Conservation (phyloP, 2,888 invertebrate species). For the Anticlea derivata region DNA sequence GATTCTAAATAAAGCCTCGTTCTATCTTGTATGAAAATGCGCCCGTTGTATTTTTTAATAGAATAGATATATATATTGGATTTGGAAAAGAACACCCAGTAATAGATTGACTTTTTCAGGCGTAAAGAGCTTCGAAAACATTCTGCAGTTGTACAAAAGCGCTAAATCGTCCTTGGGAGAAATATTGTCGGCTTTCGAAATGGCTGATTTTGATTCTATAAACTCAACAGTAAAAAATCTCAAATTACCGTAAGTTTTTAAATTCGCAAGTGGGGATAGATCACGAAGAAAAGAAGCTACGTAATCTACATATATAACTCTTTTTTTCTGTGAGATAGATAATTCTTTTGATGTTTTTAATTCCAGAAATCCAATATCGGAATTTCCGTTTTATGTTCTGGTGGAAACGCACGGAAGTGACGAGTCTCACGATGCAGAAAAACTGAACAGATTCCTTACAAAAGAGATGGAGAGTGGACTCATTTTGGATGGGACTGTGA, state of each 20-base stretch:
- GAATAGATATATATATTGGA: no score
- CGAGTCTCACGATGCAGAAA: constrained; percentile 93
- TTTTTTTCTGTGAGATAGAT: no score
- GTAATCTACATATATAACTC: no score
- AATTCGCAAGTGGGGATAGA: no score
- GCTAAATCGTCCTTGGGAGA: constrained; percentile 92
- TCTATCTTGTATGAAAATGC: no score
- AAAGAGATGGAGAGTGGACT: constrained; percentile 87
- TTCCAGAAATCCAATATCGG: constrained; percentile 83
- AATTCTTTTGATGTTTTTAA: no score
- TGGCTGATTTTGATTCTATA: constrained; percentile 92
- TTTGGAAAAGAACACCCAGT: no score
- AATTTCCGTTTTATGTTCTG: constrained; percentile 92
- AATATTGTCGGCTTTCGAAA: constrained; percentile 97
- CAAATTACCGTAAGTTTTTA: constrained; percentile 67
- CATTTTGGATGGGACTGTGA: constrained; percentile 92
- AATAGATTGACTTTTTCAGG: no score
- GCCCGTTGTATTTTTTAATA: no score
- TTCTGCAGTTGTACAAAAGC: constrained; percentile 88
- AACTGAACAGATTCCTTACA: constrained; percentile 91
- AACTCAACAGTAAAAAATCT: constrained; percentile 85
- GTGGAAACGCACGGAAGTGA: constrained; percentile 96
- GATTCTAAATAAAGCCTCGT: no score
- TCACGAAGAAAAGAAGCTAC: no score
- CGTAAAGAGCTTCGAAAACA: constrained; percentile 89